A percentile compares a stretch with the other conserved stretches of the same genome.
Evolutionary conservation across 1,140 invertebrate genomes (phyloP).

Genomic region (Diorhabda sublineata): DNA sequence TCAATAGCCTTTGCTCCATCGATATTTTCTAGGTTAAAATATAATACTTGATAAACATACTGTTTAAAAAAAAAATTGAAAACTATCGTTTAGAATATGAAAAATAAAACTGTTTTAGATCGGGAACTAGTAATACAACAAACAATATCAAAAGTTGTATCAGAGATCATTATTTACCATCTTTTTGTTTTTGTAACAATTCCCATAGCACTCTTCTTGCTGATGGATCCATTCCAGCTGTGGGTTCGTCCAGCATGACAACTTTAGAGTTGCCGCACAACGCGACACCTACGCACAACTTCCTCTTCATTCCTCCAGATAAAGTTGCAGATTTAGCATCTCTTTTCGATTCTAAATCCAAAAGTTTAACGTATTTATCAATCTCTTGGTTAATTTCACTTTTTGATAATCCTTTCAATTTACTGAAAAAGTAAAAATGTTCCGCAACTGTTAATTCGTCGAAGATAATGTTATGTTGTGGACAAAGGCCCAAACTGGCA

Average conservation of each 20-base stretch:
- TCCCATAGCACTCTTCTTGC: conserved; percentile 89
- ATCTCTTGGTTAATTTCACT: conserved; percentile 53
- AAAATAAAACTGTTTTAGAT: no score
- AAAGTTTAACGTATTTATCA: conserved; percentile 61
- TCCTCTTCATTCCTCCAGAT: conserved; percentile 83
- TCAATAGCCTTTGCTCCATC: no score
- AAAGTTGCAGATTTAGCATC: conserved; percentile 57
- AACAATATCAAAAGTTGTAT: not conserved
- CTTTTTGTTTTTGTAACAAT: conserved; percentile 59
- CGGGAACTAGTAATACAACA: not conserved
- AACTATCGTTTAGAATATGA: no score
- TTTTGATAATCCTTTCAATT: conserved; percentile 66
- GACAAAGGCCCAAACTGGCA: conserved; percentile 78
- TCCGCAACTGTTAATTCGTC: conserved; percentile 84
- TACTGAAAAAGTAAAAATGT: conserved; percentile 83
- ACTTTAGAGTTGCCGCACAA: conserved; percentile 64
- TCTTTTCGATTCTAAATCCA: conserved; percentile 58
- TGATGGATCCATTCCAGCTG: conserved; percentile 92
- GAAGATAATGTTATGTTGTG: conserved; percentile 93
- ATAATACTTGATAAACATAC: no score
- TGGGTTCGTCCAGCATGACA: conserved; percentile 91
- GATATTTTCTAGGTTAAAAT: no score
- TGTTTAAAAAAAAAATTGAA: no score
- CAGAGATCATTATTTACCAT: conserved; percentile 30
- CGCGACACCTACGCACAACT: conserved; percentile 75